Evolutionary conservation across 2,113 vertebrate species (phyloP).

Genomic region (Cheirogaleus medius): DNA sequence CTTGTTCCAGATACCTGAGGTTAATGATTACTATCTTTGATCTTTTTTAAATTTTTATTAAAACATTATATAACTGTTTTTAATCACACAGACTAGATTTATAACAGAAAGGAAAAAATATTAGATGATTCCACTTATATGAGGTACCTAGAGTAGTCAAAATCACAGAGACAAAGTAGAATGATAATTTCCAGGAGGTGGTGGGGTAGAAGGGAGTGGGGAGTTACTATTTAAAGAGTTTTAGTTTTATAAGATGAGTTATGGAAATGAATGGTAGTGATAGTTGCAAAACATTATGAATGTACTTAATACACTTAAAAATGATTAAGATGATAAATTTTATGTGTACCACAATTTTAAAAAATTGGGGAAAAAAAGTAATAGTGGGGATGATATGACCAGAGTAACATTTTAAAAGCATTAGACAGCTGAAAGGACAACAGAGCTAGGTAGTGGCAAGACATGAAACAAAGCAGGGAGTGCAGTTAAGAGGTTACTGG

Average conservation of each 20-base stretch:
- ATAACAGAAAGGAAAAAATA: background rate
- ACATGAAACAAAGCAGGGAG: background rate
- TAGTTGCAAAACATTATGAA: background rate
- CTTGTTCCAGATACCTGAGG: background rate
- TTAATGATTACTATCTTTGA: background rate
- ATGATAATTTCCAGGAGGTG: background rate
- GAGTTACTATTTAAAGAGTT: background rate
- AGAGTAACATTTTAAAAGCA: constrained; percentile 7
- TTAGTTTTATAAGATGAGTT: background rate
- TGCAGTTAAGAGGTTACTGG: background rate
- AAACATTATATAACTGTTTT: background rate
- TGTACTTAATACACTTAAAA: background rate
- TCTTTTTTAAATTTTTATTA: background rate
- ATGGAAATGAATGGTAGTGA: background rate
- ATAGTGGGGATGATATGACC: background rate
- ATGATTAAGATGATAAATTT: background rate
- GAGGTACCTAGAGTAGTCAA: background rate
- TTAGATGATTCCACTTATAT: background rate
- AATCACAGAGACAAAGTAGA: background rate
- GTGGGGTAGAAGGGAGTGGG: background rate
- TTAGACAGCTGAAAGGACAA: background rate
- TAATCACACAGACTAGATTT: background rate
- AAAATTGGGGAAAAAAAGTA: background rate
- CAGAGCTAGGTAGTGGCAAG: background rate
- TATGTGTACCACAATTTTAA: background rate